phyloP scores from a whole-genome alignment of 2,797 vertebrate species.

The Pangasius djambal region DNA sequence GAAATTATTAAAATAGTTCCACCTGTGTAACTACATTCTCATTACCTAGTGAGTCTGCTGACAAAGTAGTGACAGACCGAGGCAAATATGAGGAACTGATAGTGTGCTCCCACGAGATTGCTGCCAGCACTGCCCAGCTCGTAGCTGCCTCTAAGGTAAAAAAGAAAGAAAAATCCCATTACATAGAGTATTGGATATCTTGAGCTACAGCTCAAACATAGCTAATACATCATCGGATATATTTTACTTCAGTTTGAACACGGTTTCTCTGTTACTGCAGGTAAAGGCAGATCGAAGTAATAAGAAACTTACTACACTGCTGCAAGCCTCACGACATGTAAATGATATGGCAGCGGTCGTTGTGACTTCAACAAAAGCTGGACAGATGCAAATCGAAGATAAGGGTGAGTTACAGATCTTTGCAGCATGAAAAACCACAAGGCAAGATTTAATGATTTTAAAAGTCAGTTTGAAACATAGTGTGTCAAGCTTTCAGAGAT shows the following conservation, averaged over 20 bases:
- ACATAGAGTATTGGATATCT: background rate
- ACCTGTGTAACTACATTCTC: background rate
- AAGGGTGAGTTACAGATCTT: slow-evolving; percentile 72
- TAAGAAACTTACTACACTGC: slow-evolving; percentile 83
- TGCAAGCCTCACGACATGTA: slow-evolving; percentile 87
- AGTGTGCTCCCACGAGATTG: slow-evolving; percentile 93
- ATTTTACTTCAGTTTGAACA: background rate
- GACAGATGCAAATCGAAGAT: slow-evolving; percentile 85
- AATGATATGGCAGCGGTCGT: slow-evolving; percentile 89
- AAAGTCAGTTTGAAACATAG: background rate
- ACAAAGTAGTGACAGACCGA: slow-evolving; percentile 85
- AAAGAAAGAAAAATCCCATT: background rate
- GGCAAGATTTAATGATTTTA: background rate
- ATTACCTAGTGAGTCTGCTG: slow-evolving; percentile 86
- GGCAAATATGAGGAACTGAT: slow-evolving; percentile 96
- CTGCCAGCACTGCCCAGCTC: slow-evolving; percentile 93
- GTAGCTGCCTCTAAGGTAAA: slow-evolving; percentile 95
- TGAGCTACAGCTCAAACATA: background rate
- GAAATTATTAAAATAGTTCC: background rate
- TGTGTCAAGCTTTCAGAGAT: background rate
- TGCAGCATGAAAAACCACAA: background rate
- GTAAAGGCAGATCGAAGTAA: slow-evolving; percentile 93
- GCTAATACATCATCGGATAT: background rate
- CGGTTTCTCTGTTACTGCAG: slow-evolving; percentile 65
- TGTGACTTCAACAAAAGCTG: slow-evolving; percentile 91